Evolutionary conservation across 2,888 invertebrate genomes (phyloP).

Genomic region (Ditylenchus weischeri): DNA sequence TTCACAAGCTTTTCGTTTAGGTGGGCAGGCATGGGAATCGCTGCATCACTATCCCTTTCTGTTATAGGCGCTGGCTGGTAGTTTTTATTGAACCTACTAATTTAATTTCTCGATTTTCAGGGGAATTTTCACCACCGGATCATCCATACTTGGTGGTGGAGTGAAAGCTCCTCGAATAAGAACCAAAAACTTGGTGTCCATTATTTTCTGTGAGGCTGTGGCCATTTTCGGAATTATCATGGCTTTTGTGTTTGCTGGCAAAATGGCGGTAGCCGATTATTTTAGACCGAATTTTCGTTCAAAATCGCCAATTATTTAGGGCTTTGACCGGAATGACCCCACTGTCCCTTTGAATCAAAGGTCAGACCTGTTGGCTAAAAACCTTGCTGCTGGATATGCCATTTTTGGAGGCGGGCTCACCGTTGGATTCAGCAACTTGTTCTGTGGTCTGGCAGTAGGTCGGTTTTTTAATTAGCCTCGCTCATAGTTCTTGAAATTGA

Average conservation of each 20-base stretch:
- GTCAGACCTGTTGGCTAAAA: slow-evolving; percentile 28
- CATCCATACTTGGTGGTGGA: slow-evolving; percentile 92
- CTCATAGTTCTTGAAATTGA: too few relatives aligned
- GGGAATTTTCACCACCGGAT: slow-evolving; percentile 93
- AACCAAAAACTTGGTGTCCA: slow-evolving; percentile 97
- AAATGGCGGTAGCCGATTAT: slow-evolving; percentile 30
- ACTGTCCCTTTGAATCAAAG: slow-evolving; percentile 45
- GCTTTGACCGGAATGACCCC: slow-evolving; percentile 43
- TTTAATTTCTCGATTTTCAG: slow-evolving; percentile 59
- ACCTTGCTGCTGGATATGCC: slow-evolving; percentile 71
- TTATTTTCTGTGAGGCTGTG: slow-evolving; percentile 99
- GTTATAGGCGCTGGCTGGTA: slow-evolving; percentile 92
- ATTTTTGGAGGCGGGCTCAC: slow-evolving; percentile 94
- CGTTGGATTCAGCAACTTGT: slow-evolving; percentile 90
- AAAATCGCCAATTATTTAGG: slow-evolving; percentile 19
- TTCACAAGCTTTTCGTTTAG: too few relatives aligned
- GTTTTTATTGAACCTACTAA: not conserved
- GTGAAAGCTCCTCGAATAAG: slow-evolving; percentile 98
- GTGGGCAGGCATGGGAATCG: slow-evolving; percentile 90
- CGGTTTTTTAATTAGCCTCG: slow-evolving; percentile 9
- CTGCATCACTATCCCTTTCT: slow-evolving; percentile 85
- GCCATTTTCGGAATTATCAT: slow-evolving; percentile 98
- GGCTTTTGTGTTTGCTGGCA: slow-evolving; percentile 78
- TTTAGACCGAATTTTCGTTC: not conserved
- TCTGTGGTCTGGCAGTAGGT: slow-evolving; percentile 85